Conservation (phyloP, 2,888 invertebrate species). For the Hemicrepidius hirtus region DNA sequence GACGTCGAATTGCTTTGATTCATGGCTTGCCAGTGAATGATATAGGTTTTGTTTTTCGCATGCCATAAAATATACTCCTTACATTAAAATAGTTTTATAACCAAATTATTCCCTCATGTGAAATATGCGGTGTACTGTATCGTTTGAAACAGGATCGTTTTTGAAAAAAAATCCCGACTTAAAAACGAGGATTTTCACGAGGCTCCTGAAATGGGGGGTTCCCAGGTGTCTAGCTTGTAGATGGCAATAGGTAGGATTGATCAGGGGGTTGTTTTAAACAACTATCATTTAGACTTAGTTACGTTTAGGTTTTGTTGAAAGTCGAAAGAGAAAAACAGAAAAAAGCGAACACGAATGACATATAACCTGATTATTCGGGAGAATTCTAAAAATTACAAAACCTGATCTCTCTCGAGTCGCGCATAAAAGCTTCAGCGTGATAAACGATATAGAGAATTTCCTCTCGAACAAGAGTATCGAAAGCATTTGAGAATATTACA, state of each 20-base stretch:
- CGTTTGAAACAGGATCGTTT: slow-evolving; percentile 27
- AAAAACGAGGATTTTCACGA: too few relatives aligned
- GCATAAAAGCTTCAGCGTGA: slow-evolving; percentile 39
- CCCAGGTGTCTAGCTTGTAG: too few relatives aligned
- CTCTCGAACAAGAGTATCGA: slow-evolving; percentile 43
- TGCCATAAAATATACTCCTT: slow-evolving; percentile 51
- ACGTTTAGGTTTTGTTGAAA: too few relatives aligned
- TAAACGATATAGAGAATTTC: slow-evolving; percentile 45
- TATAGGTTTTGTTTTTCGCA: slow-evolving; percentile 53
- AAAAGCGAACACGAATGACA: slow-evolving; percentile 4
- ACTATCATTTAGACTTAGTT: too few relatives aligned
- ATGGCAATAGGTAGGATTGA: too few relatives aligned
- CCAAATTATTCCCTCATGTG: slow-evolving; percentile 35
- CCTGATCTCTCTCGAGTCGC: slow-evolving; percentile 31
- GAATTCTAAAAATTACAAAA: slow-evolving; percentile 38
- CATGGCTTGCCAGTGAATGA: slow-evolving; percentile 51
- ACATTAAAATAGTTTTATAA: slow-evolving; percentile 49
- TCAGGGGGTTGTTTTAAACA: too few relatives aligned
- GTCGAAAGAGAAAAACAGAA: neutral
- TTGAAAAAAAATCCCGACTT: too few relatives aligned
- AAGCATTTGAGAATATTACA: slow-evolving; percentile 54
- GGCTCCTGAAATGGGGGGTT: too few relatives aligned
- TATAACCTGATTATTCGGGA: slow-evolving; percentile 10
- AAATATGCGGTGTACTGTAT: slow-evolving; percentile 31
- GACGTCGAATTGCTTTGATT: slow-evolving; percentile 54